phyloP scores from a whole-genome alignment of 2,888 invertebrate species.

The Drosophila incognita region DNA sequence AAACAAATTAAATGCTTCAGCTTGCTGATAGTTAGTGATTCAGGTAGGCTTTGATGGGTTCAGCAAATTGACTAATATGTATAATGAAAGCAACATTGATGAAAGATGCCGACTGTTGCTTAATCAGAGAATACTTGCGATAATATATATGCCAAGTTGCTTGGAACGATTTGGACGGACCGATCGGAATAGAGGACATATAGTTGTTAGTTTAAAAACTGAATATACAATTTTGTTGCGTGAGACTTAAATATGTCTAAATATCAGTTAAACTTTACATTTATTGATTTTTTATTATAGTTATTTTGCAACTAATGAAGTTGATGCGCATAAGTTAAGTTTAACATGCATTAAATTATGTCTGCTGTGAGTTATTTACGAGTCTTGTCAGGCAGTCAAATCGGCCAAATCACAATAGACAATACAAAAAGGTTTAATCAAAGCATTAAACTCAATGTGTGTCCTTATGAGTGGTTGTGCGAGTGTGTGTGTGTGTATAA shows the following conservation, averaged over 20 bases:
- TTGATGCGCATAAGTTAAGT: slow-evolving; percentile 1
- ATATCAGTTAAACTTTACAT: neutral
- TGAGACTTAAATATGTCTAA: neutral
- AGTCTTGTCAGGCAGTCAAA: slow-evolving; percentile 53
- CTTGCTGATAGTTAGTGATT: slow-evolving; percentile 29
- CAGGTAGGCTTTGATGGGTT: slow-evolving; percentile 5
- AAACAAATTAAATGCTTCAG: slow-evolving; percentile 60
- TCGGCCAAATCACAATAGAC: slow-evolving; percentile 56
- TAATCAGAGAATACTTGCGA: neutral
- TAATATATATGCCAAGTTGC: neutral
- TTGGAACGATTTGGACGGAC: neutral
- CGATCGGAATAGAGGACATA: neutral
- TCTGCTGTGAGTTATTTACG: slow-evolving; percentile 48
- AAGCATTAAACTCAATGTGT: slow-evolving; percentile 63
- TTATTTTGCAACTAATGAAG: neutral
- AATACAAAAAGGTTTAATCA: slow-evolving; percentile 79
- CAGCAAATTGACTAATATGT: neutral
- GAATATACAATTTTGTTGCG: neutral
- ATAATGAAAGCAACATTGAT: neutral
- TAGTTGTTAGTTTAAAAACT: neutral
- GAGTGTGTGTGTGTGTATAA: slow-evolving; percentile 11
- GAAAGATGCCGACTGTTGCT: neutral
- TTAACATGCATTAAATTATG: slow-evolving; percentile 32
- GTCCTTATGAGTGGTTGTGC: slow-evolving; percentile 8
- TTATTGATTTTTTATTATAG: neutral